Evolutionary conservation across 2,888 invertebrate species (phyloP).

Genomic region (Philhelius pedissequus): DNA sequence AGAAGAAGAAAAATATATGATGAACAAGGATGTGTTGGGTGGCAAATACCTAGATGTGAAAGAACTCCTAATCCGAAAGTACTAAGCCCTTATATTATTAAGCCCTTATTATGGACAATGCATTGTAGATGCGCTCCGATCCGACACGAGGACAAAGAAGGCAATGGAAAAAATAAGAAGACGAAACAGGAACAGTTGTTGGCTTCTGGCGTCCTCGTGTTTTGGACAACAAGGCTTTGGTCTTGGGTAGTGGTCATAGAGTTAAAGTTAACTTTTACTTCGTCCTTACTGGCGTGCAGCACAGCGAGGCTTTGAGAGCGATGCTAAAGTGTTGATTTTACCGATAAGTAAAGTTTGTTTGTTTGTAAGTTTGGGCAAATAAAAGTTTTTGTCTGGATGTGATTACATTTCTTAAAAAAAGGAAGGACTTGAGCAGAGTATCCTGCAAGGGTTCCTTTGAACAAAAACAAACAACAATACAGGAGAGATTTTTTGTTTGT

Average conservation of each 20-base stretch:
- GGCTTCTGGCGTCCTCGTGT: constrained; percentile 1
- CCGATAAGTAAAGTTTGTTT: constrained; percentile 67
- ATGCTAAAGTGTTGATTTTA: constrained; percentile 61
- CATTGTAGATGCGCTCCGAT: too few relatives aligned
- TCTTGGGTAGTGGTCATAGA: neutral
- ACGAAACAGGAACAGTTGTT: neutral
- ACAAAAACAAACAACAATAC: neutral
- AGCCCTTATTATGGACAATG: constrained; percentile 55
- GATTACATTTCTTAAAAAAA: constrained; percentile 54
- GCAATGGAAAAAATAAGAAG: constrained; percentile 5
- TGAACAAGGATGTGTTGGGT: neutral
- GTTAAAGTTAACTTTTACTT: constrained; percentile 45
- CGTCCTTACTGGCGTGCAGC: neutral
- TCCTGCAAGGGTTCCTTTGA: neutral
- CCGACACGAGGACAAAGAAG: neutral
- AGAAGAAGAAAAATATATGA: neutral
- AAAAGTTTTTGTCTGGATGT: constrained; percentile 61
- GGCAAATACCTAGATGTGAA: neutral
- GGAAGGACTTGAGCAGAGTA: neutral
- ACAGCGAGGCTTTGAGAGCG: constrained; percentile 17
- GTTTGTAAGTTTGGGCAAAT: constrained; percentile 63
- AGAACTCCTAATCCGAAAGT: constrained; percentile 20
- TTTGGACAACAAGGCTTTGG: neutral
- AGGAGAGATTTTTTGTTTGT: neutral
- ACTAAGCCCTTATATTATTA: constrained; percentile 52